phyloP scores from a whole-genome alignment of 2,113 vertebrate genomes.

The Dascyllus trimaculatus region DNA sequence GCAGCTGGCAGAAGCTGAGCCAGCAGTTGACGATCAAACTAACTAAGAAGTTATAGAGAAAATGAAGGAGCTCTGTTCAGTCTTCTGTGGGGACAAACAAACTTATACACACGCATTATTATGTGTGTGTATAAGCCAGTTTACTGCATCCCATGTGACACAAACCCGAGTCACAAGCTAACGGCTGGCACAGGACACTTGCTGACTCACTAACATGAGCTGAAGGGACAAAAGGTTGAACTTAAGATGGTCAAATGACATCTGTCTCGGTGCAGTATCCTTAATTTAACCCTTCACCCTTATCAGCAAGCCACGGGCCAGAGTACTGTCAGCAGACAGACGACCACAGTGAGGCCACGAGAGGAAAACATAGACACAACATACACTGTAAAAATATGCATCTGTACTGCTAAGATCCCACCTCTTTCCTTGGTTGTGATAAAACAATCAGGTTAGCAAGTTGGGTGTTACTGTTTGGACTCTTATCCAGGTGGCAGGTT shows the following conservation, averaged over 20 bases:
- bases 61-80: constrained; percentile 10
- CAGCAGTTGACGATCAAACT: constrained; percentile 13
- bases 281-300: constrained; percentile 15
- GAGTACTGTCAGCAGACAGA: constrained; percentile 39
- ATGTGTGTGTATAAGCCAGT: constrained; percentile 15
- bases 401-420: neutral
- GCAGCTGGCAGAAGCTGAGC: constrained; percentile 20
- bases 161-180: constrained; percentile 5
- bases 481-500: no score
- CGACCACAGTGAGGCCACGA: constrained; percentile 24
- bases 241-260: constrained; percentile 17
- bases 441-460: no score
- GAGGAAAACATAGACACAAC: constrained; percentile 7
- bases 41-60: neutral
- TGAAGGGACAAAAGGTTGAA: constrained; percentile 12
- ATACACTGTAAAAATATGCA: neutral
- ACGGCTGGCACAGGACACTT: neutral
- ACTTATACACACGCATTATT: neutral
- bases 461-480: no score
- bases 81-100: constrained; percentile 12
- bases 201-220: constrained; percentile 5
- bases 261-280: neutral
- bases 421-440: neutral
- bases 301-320: constrained; percentile 24
- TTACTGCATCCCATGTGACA: neutral